Base-by-base conservation (phyloP, 2,113 vertebrate species). In the Equus quagga region DNA sequence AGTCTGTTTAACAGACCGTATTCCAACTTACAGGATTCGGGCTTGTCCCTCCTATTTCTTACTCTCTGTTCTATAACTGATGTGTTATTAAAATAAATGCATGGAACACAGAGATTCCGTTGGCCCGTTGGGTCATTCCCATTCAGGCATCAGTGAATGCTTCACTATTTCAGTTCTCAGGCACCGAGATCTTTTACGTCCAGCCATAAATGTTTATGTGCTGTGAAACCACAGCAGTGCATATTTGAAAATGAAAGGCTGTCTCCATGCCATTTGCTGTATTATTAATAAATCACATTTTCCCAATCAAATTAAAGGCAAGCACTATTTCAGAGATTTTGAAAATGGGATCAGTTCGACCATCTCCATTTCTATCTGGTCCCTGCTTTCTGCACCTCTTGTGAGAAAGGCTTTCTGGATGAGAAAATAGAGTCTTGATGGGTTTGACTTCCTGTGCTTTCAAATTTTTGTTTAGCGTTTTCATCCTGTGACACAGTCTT, bases 181-280 rank as follows among this genome's bases (percentile, higher is more conserved):
- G 64, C 79, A 44, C 62, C 2, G 8, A 24, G 94, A 85, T 49
- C 94, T 69, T 90, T 81, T 80, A 90, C 69, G 0, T 84, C 46
- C 24, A 7, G 65, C 69, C 89, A 76, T 83, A 89, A 94, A 85
- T 36, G 96, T 93, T 91, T 94, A 92, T 94, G 94, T 79, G 84
- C 97, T 85, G 85, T 87, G 97, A 83, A 91, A 94, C 76, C 97
- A 28, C 31, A 26, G 97, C 54, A 46, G 60, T 41, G 72, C 91
- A 17, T 84, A 82, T 56, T 49, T 36, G 83, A 88, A 91, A 79
- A 84, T 28, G 96, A 87, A 93, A 92, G 95, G 75, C 97, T 49
- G 56, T 86, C 93, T 94, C 64, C 84, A 88, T 72, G 51, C 56
- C 91, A 70, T 79, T 70, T 82, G 56, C 96, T 81, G 64, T 90